A percentile compares a stretch with the other conserved stretches of the same genome.
Evolutionary conservation across 2,888 invertebrate genomes (phyloP).

Genomic region (Lomographa bimaculata): DNA sequence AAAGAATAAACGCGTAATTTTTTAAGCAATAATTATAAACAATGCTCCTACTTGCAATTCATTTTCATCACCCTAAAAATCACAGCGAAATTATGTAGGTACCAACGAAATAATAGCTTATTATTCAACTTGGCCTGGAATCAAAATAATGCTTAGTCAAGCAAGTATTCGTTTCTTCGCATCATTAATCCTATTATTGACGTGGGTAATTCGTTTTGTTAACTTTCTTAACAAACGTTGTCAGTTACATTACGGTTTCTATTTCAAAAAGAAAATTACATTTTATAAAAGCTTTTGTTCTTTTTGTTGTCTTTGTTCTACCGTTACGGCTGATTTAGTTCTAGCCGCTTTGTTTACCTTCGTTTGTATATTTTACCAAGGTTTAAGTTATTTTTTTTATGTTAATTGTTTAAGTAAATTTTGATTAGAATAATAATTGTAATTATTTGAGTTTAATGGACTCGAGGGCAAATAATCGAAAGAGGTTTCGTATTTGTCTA

Average conservation of each 20-base stretch:
- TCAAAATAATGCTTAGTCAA: conserved; percentile 26
- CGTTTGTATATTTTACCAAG: conserved; percentile 16
- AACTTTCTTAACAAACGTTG: conserved; percentile 24
- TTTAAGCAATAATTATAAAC: no score
- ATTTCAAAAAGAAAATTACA: conserved; percentile 23
- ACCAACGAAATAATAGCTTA: no score
- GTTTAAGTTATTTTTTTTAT: conserved; percentile 7
- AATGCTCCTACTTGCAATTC: no score
- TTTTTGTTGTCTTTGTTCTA: conserved; percentile 7
- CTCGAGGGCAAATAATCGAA: no score
- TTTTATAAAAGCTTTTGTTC: conserved; percentile 17
- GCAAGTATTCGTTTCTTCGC: conserved; percentile 30
- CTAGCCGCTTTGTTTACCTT: conserved; percentile 8
- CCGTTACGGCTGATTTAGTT: conserved; percentile 15
- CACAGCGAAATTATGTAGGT: no score
- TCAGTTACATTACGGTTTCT: conserved; percentile 14
- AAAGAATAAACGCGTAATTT: no score
- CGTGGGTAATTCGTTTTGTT: conserved; percentile 32
- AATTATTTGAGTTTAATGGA: no score
- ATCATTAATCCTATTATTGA: conserved; percentile 34
- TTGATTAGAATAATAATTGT: no score
- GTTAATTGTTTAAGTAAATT: neutral
- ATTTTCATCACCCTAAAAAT: no score
- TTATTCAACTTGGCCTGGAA: conserved; percentile 1
- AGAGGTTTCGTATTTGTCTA: no score